phyloP scores from a whole-genome alignment of 1,140 invertebrate genomes.

The Melipona quadrifasciata region DNA sequence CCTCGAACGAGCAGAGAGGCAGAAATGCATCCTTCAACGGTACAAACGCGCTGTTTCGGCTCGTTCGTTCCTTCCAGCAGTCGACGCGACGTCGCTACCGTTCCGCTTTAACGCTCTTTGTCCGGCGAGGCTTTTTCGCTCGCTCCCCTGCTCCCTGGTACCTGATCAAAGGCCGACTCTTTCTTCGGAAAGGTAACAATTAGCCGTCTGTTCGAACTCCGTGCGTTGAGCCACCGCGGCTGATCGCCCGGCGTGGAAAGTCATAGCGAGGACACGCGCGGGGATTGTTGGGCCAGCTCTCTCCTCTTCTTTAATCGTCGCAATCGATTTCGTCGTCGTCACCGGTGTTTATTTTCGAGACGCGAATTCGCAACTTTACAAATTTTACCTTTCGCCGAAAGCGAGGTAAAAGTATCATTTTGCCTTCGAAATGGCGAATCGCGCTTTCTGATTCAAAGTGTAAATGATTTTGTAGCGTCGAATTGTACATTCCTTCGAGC shows the following conservation, averaged over 20 bases:
- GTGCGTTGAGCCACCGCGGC: not conserved
- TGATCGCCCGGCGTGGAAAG: not conserved
- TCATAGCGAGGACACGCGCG: not conserved
- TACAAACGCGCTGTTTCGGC: slow-evolving; percentile 7
- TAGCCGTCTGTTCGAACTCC: not conserved
- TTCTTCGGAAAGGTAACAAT: slow-evolving; percentile 7
- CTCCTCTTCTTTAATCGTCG: too few relatives aligned
- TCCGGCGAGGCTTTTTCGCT: not conserved
- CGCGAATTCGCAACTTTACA: not conserved
- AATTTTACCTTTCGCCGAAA: too few relatives aligned
- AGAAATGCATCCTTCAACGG: slow-evolving; percentile 33
- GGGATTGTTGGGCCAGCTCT: not conserved
- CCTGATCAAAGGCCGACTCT: not conserved
- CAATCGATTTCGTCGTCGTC: too few relatives aligned
- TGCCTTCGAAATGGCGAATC: too few relatives aligned
- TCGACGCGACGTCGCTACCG: not conserved
- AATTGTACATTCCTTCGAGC: too few relatives aligned
- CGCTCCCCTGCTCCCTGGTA: too few relatives aligned
- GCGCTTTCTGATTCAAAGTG: too few relatives aligned
- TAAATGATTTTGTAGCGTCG: too few relatives aligned
- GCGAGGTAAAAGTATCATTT: too few relatives aligned
- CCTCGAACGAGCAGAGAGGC: not conserved
- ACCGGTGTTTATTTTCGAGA: too few relatives aligned
- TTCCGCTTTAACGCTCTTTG: slow-evolving; percentile 12
- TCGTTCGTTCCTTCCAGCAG: not conserved